phyloP scores from a whole-genome alignment of 1,140 invertebrate species.

The Cardiocondyla obscurior region DNA sequence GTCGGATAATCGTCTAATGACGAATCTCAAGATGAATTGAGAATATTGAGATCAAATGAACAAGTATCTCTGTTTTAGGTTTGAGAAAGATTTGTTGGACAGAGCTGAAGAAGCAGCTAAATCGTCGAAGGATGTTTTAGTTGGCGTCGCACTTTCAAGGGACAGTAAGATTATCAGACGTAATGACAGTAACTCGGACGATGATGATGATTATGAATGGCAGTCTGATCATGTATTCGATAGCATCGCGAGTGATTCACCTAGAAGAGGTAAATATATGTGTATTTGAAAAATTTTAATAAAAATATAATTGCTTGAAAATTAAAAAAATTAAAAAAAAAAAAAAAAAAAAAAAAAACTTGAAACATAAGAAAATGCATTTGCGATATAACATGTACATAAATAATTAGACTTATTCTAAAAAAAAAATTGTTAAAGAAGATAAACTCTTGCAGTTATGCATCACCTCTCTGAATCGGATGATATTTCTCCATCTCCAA shows the following conservation, averaged over 20 bases:
- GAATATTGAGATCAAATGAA: neutral
- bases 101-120: constrained; percentile 74
- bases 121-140: constrained; percentile 66
- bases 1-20: too few relatives aligned
- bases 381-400: too few relatives aligned
- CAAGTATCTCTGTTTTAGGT: constrained; percentile 61
- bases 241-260: constrained; percentile 58
- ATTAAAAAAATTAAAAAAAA: neutral
- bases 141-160: constrained; percentile 54
- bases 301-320: neutral
- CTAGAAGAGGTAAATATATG: constrained; percentile 50
- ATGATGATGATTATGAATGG: constrained; percentile 69
- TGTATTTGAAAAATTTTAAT: neutral
- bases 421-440: too few relatives aligned
- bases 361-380: too few relatives aligned
- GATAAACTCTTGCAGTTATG: constrained; percentile 63
- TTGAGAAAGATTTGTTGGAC: constrained; percentile 76
- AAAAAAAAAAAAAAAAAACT: too few relatives aligned
- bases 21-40: neutral
- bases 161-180: constrained; percentile 52
- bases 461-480: constrained; percentile 75
- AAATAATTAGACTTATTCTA: too few relatives aligned
- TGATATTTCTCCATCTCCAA: constrained; percentile 66
- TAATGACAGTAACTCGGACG: constrained; percentile 62
- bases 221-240: constrained; percentile 62